Base-by-base conservation (phyloP, 2,113 vertebrate species). In the Mesembrinibis cayennensis region DNA sequence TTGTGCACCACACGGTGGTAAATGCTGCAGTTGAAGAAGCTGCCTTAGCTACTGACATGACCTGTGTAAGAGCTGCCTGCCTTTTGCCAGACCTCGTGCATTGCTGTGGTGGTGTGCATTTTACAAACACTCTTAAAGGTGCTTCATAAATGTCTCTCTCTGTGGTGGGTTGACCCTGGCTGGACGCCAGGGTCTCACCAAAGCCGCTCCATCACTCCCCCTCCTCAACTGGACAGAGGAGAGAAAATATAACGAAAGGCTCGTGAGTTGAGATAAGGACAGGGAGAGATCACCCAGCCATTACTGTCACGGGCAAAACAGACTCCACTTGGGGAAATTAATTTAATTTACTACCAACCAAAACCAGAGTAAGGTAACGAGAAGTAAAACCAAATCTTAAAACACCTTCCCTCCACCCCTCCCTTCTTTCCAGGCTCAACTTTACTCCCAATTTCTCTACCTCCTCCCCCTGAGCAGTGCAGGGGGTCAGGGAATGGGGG, bases 1-100 rank as follows among this genome's bases (percentile, higher is more conserved):
- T 6, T 69, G 36, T 53, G n/a, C 16, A 13, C 16, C 34, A 1
- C 0, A 0, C 49, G 20, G 5, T 2, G 38, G 26, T 47, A 16
- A 34, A 5, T 3, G 11, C 45, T 66, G 49, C 47, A 29, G 34
- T 20, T 8, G 50, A 59, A 87, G 67, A 34, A 23, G 23, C 40
- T 76, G 56, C 63, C 38, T 11, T 58, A 38, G 38, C 10, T 61
- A 7, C 45, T 44, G 71, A 2, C 16, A 2, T 40, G 3, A 15
- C 11, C 63, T 58, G 59, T 1, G 0, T 11, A 7, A 49, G 40
- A 87, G 36, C 44, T 81, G 42, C 21, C 30, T 73, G 42, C 30
- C 13, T 63, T 47, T 29, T 85, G 38, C n/a, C 81, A 71, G 45
- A 6, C 16, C 32, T 71, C 84, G 8, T 61, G 65, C 4, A 3